Evolutionary conservation across 2,797 vertebrate genomes (phyloP).

Genomic region (Remorina albescens): DNA sequence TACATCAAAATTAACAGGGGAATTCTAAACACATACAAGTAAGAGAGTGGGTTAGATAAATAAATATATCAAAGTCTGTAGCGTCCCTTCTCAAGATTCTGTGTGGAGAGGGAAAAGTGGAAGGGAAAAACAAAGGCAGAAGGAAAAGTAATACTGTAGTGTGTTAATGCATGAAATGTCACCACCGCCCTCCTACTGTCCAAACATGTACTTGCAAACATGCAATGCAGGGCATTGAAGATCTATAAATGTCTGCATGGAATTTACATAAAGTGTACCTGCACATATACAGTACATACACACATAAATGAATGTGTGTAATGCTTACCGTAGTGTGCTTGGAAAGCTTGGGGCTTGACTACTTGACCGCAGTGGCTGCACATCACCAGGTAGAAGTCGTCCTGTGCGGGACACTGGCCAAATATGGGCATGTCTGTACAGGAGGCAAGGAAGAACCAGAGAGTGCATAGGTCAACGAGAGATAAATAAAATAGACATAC

Average conservation of each 20-base stretch:
- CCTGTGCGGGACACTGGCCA: conserved; percentile 98
- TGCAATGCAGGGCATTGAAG: too few relatives aligned
- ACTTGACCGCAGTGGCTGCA: conserved; percentile 99
- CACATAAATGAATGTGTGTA: conserved; percentile 23
- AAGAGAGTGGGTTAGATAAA: conserved; percentile 31
- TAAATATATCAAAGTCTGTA: conserved; percentile 44
- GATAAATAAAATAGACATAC: conserved; percentile 31
- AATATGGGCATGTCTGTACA: conserved; percentile 99
- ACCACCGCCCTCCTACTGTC: conserved; percentile 4
- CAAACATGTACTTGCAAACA: too few relatives aligned
- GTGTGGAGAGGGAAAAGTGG: conserved; percentile 22
- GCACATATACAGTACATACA: background rate
- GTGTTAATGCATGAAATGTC: conserved; percentile 43
- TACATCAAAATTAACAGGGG: conserved; percentile 75
- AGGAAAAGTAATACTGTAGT: conserved; percentile 17
- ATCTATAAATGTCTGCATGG: background rate
- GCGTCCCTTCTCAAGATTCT: conserved; percentile 30
- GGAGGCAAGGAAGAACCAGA: conserved; percentile 35
- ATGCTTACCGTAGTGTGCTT: conserved; percentile 98
- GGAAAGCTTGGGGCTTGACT: conserved; percentile 99
- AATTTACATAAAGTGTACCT: background rate
- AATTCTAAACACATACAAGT: conserved; percentile 72
- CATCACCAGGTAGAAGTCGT: conserved; percentile 99
- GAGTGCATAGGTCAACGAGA: conserved; percentile 41
- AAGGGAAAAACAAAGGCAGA: background rate